These are phyloP conservation scores for Brachypalpus laphriformis DNA, from an alignment of 2,888 invertebrate species.

Conservation along the genomic window DNA sequence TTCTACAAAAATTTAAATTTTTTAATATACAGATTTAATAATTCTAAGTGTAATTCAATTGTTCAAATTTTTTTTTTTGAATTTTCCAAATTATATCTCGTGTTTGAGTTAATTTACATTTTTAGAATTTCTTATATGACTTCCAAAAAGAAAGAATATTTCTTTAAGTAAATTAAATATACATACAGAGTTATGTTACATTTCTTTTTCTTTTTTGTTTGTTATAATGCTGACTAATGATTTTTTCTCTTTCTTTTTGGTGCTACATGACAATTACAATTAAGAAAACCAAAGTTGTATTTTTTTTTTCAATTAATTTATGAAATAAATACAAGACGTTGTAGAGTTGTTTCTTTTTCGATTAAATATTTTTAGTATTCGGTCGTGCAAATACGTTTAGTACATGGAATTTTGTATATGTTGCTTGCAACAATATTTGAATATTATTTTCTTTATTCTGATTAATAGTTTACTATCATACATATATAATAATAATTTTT, in stretches of 20 bases:
- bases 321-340: neutral
- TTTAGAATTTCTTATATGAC: neutral
- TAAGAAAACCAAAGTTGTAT: neutral
- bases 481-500: constrained; percentile 14
- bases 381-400: constrained; percentile 51
- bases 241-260: neutral
- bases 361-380: constrained; percentile 28
- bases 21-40: constrained; percentile 17
- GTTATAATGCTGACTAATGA: neutral
- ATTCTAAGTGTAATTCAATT: neutral
- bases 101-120: neutral
- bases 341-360: neutral
- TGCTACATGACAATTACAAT: constrained; percentile 31
- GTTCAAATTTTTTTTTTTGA: neutral
- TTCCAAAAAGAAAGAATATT: constrained; percentile 5
- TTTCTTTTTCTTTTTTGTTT: neutral
- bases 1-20: constrained; percentile 2
- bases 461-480: constrained; percentile 39
- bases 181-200: constrained; percentile 11
- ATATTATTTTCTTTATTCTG: constrained; percentile 21
- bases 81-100: neutral
- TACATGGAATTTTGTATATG: constrained; percentile 42
- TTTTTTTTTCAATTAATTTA: neutral
- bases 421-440: constrained; percentile 30
- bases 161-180: constrained; percentile 5